Percentiles rank a stretch among this genome's conserved stretches.
Conservation (phyloP, 2,888 invertebrate species). For the Ochlodes sylvanus region DNA sequence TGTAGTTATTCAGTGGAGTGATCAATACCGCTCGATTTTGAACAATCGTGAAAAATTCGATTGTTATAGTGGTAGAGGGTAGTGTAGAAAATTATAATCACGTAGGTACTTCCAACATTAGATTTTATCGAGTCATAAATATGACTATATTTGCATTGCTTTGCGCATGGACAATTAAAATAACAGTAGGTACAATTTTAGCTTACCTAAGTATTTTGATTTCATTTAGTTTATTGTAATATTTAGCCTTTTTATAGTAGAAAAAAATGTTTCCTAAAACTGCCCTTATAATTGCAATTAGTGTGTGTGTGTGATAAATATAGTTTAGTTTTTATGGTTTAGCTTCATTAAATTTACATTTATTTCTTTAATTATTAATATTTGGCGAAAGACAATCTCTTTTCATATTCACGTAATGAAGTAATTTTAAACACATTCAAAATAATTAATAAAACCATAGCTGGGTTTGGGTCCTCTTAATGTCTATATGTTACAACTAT, state of each 20-base stretch:
- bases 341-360: too few species aligned
- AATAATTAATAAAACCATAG: slow-evolving; percentile 57
- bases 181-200: neutral
- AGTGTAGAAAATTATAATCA: slow-evolving; percentile 58
- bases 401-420: neutral
- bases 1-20: too few species aligned
- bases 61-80: neutral
- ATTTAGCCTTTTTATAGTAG: neutral
- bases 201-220: too few species aligned
- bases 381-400: slow-evolving; percentile 22
- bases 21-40: too few species aligned
- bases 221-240: too few species aligned
- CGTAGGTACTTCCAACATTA: slow-evolving; percentile 70
- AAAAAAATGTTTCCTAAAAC: too few species aligned
- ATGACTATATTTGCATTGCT: neutral
- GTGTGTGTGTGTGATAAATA: too few species aligned
- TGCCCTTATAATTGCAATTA: too few species aligned
- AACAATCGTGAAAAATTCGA: neutral
- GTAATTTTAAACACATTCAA: slow-evolving; percentile 24
- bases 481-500: slow-evolving; percentile 38
- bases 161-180: neutral
- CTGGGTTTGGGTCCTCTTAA: slow-evolving; percentile 74
- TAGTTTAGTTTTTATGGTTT: too few species aligned
- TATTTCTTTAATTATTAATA: slow-evolving; percentile 13
- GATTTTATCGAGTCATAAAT: neutral